These are phyloP conservation scores for Sinocyclocheilus anshuiensis DNA, from an alignment of 2,113 vertebrate genomes.

Conservation along the genomic window DNA sequence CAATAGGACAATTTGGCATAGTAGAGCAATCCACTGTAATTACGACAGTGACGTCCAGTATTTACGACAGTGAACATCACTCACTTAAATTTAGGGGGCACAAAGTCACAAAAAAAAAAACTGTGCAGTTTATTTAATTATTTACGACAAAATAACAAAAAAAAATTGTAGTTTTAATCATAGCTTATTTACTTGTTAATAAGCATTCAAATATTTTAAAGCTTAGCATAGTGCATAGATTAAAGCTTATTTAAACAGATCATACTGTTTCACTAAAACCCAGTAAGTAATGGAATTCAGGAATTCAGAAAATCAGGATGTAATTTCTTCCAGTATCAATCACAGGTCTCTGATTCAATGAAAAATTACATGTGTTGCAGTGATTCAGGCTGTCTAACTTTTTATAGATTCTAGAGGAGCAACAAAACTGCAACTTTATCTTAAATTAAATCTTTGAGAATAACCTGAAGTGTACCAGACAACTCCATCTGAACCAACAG, in stretches of 20 bases:
- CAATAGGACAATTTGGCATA: too few relatives aligned
- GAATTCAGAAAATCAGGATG: not conserved
- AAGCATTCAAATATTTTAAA: too few relatives aligned
- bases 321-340: not conserved
- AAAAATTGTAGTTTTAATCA: too few relatives aligned
- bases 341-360: not conserved
- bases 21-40: too few relatives aligned
- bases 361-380: not conserved
- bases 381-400: constrained; percentile 17
- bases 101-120: too few relatives aligned
- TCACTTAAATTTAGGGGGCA: too few relatives aligned
- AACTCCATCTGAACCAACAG: constrained; percentile 50
- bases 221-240: not conserved
- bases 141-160: too few relatives aligned
- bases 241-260: not conserved
- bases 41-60: too few relatives aligned
- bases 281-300: not conserved
- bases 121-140: too few relatives aligned
- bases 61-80: too few relatives aligned
- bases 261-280: not conserved
- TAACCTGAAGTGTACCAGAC: constrained; percentile 56
- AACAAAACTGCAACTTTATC: constrained; percentile 49
- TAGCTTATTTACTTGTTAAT: too few relatives aligned
- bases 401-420: constrained; percentile 55
- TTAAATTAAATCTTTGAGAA: constrained; percentile 58